Base-by-base conservation (phyloP, 2,797 vertebrate species). In the Setipinna tenuifilis region DNA sequence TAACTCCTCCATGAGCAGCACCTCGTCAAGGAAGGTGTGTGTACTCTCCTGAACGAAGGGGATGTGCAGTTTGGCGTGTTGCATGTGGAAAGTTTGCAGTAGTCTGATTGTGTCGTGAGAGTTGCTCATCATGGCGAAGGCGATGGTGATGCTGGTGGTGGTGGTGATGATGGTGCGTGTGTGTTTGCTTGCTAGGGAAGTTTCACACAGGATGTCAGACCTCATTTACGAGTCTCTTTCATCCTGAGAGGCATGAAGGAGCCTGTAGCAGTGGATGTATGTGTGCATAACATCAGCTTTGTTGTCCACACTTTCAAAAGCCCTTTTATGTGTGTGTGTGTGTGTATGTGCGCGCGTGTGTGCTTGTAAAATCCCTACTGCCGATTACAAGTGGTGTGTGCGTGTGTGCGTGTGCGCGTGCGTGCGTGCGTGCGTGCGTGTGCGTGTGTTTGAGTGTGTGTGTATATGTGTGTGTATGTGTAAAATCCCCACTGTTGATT, bases 201-300 rank as follows among this genome's bases (percentile, higher is more conserved):
- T 78, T 78, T 78, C 71, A 21, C 4, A 78, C 71, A 78, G 71
- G 71, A 78, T 78, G 71, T 44, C 7, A 35, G 71, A 78, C 31
- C 31, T 44, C 71, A 44, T 78, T 78, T 21, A 0, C 6, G 19
- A 21, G 61, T 65, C 61, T 65, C 61, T 65, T 1, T 65, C n/a
- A 62, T 65, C 35, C 9, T 6, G 7, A 12, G 23, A 44, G 71
- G 2, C 31, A 41, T 44, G 35, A 21, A 21, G 19, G 71, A 71
- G 2, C 28, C 1, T 9, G 50, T 17, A 31, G 6, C 35, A 78
- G 35, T 21, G 12, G 28, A 31, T 75, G 31, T 35, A 19, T 6
- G 14, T 41, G 14, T 35, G 25, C 50, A 54, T 65, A 23, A 23
- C 7, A 65, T 65, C n/a, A 1, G 7, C 59, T 5, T 62, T 62